These are phyloP conservation scores for Sturnus vulgaris DNA, from an alignment of 2,113 vertebrate species.

Conservation along the genomic window DNA sequence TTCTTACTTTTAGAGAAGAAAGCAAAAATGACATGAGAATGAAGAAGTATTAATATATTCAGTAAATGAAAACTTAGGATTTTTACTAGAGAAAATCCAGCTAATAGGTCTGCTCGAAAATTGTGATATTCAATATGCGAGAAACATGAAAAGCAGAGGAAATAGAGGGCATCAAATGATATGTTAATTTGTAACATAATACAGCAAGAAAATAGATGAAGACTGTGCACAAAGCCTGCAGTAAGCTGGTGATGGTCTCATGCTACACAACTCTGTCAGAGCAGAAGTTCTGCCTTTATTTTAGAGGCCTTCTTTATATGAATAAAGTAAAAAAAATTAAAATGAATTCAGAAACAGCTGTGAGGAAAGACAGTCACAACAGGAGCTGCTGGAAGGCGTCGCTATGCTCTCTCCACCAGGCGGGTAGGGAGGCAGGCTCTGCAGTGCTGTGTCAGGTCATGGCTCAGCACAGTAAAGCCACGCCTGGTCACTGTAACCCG, in stretches of 20 bases:
- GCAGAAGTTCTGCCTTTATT: not conserved
- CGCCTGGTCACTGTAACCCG: rapidly evolving
- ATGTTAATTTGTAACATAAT: not conserved
- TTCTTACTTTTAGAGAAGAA: not conserved
- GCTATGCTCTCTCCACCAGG: not conserved
- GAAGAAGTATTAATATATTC: not conserved
- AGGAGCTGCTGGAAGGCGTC: not conserved
- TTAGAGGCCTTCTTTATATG: not conserved
- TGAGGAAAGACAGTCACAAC: not conserved
- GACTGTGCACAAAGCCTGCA: not conserved
- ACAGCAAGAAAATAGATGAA: not conserved
- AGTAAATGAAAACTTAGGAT: not conserved
- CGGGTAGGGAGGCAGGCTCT: not conserved
- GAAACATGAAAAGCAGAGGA: not conserved
- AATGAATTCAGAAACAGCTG: not conserved
- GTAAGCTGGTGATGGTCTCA: not conserved
- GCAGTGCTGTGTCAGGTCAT: not conserved
- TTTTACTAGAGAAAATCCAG: not conserved
- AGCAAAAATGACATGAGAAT: not conserved
- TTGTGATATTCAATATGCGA: not conserved
- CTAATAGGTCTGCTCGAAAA: not conserved
- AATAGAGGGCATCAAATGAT: not conserved
- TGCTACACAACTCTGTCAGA: not conserved
- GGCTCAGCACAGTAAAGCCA: not conserved
- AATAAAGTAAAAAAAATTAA: not conserved